phyloP scores from a whole-genome alignment of 2,888 invertebrate species.

The Iphiclides podalirius region DNA sequence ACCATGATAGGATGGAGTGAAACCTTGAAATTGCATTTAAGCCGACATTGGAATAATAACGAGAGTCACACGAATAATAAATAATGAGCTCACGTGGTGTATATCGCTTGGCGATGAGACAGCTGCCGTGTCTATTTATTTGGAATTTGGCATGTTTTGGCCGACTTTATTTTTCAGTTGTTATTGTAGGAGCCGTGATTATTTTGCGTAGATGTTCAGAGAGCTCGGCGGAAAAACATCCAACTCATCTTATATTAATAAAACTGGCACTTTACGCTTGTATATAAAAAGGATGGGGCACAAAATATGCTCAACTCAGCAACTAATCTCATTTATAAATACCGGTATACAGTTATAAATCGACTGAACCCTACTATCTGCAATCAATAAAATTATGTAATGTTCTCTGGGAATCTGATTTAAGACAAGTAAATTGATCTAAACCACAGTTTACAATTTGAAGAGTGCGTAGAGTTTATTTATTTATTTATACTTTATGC shows the following conservation, averaged over 20 bases:
- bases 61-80: slow-evolving; percentile 51
- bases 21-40: slow-evolving; percentile 64
- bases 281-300: background rate
- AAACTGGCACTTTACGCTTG: background rate
- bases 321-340: background rate
- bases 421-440: no score
- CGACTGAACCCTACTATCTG: no score
- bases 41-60: slow-evolving; percentile 58
- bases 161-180: slow-evolving; percentile 6
- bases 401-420: no score
- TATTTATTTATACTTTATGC: no score
- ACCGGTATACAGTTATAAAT: no score
- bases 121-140: slow-evolving; percentile 13
- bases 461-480: no score
- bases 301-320: background rate
- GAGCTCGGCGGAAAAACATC: background rate
- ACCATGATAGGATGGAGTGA: slow-evolving; percentile 40
- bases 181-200: background rate
- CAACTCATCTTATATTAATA: background rate
- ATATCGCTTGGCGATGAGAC: slow-evolving; percentile 15
- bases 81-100: slow-evolving; percentile 34
- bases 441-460: no score
- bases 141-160: background rate
- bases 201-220: background rate
- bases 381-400: no score